Base-by-base conservation (phyloP, 2,113 vertebrate genomes). In the Sigmodon hispidus region DNA sequence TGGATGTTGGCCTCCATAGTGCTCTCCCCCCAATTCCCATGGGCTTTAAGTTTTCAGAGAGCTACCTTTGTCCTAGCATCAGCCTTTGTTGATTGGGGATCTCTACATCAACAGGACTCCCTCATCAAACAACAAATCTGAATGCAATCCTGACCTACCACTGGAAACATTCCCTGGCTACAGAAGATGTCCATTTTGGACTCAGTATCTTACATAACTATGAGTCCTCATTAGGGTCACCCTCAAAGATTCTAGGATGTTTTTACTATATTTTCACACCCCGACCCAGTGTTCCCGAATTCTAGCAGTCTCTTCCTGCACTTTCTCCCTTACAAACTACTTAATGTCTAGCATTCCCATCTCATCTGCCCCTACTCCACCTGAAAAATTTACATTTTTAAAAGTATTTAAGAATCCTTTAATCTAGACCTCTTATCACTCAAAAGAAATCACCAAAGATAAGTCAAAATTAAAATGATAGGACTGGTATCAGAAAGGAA, bases 341-440 rank as follows among this genome's bases (percentile, higher is more conserved):
- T 3, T 10, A 26, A 34, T 52, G 3, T 16, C 16, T 34, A 3
- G 5, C 59, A 26, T 24, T 48, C 5, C 15, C 11, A 48, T 43
- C 7, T 7, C 29, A 77, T 52, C 50, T 15, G 6, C 9, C 29
- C 16, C 17, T 3, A 21, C 29, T 34, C 7, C 17, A 40, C 36
- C 36, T 59, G 7, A 2, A 81, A 40, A 59, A 59, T 59, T 24
- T 36, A n/a, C 36, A 63, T 17, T 48, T 48, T 40, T 40, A 21
- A 13, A 29, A 22, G 0, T 29, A 55, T 12, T 17, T 29, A 59
- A 19, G 16, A 16, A 3, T 72, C 5, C 0, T 4, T 61, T 67
- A 75, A 59, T 61, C 24, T 1, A 70, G 40, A 40, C 17, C 40
- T 5, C 0, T 36, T 31, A 24, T 59, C 31, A 50, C 1, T 19